These are phyloP conservation scores for Scalopus aquaticus DNA, from an alignment of 2,113 vertebrate species.

Conservation along the genomic window DNA sequence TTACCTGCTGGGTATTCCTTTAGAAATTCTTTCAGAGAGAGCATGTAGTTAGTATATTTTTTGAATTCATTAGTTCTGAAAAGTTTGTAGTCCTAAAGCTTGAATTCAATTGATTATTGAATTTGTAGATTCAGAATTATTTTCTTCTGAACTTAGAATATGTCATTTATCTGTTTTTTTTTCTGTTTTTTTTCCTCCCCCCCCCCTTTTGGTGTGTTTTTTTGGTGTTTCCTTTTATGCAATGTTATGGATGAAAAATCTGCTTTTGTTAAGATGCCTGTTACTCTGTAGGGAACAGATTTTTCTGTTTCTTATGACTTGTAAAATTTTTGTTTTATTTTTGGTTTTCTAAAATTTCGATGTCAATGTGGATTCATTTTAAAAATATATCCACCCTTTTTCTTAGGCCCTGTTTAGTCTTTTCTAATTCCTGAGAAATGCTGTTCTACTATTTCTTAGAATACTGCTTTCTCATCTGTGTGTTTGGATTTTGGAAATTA, in stretches of 20 bases:
- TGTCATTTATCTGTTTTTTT: background rate
- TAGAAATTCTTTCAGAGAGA: background rate
- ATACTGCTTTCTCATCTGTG: background rate
- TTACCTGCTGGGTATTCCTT: background rate
- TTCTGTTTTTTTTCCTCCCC: too few species aligned
- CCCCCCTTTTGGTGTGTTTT: too few species aligned
- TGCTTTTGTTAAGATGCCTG: background rate
- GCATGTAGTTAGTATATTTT: background rate
- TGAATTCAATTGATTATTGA: background rate
- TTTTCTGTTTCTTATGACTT: background rate
- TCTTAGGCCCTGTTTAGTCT: background rate
- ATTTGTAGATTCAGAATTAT: background rate
- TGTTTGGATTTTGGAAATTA: background rate
- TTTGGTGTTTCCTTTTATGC: background rate
- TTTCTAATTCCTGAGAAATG: background rate
- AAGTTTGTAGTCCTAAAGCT: background rate
- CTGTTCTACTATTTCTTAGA: background rate
- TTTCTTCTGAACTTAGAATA: constrained; percentile 1
- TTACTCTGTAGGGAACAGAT: background rate
- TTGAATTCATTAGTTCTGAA: background rate
- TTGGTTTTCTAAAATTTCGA: background rate
- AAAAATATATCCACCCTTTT: background rate
- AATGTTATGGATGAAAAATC: background rate
- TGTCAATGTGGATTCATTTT: background rate
- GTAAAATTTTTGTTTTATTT: background rate